Evolutionary conservation across 2,797 vertebrate genomes (phyloP).

Genomic region (Lophius americanus): DNA sequence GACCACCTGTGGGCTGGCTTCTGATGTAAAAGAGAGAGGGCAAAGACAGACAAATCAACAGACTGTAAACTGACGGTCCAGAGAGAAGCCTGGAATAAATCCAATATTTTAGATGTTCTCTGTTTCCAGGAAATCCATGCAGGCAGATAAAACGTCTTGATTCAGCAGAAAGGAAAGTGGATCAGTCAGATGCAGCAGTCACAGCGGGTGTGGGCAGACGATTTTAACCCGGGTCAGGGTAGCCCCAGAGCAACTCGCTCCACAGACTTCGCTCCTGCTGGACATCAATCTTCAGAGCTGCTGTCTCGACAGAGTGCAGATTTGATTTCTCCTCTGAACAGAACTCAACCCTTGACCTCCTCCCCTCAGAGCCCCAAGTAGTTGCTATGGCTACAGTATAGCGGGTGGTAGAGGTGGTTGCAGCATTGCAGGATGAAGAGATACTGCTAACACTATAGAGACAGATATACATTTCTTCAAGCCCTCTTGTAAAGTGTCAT

Average conservation of each 20-base stretch:
- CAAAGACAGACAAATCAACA: constrained; percentile 64
- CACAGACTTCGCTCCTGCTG: constrained; percentile 61
- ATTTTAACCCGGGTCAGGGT: constrained; percentile 63
- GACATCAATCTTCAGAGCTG: constrained; percentile 74
- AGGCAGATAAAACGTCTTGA: constrained; percentile 57
- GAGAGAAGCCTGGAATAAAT: constrained; percentile 62
- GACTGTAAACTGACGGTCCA: constrained; percentile 69
- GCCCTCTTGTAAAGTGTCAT: constrained; percentile 45
- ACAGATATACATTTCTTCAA: constrained; percentile 54
- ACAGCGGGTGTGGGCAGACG: constrained; percentile 46
- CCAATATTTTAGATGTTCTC: constrained; percentile 58
- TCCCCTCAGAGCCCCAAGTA: constrained; percentile 64
- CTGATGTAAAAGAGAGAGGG: constrained; percentile 60
- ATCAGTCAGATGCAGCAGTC: constrained; percentile 50
- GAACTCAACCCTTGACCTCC: constrained; percentile 75
- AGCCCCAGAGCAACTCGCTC: constrained; percentile 36
- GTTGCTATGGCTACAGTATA: constrained; percentile 79
- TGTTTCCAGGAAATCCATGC: constrained; percentile 49
- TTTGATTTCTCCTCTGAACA: constrained; percentile 78
- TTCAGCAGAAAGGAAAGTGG: constrained; percentile 55
- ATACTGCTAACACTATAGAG: constrained; percentile 49
- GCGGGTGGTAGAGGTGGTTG: constrained; percentile 34
- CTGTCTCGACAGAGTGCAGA: constrained; percentile 72
- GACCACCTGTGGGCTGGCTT: constrained; percentile 77
- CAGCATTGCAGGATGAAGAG: constrained; percentile 54